A percentile compares a stretch with the other conserved stretches of the same genome.
These are phyloP conservation scores for Micromys minutus DNA, from an alignment of 2,113 vertebrate species.

Conservation along the genomic window DNA sequence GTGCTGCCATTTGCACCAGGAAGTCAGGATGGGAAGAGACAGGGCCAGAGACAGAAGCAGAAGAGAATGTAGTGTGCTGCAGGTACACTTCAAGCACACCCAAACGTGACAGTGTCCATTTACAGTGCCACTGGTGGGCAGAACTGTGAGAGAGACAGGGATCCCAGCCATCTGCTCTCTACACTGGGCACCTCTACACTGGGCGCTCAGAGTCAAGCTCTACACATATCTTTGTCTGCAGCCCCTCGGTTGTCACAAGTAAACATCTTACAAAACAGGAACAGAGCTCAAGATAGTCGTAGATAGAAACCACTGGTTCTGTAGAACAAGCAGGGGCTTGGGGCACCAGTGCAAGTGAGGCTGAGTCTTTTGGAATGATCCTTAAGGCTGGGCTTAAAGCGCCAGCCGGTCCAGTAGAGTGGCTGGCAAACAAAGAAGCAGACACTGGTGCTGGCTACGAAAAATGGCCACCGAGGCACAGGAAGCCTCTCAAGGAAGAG, in stretches of 20 bases:
- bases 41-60: not conserved
- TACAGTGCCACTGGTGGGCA: not conserved
- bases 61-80: fast-evolving
- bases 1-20: not conserved
- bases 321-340: not conserved
- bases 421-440: not conserved
- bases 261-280: not conserved
- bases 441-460: no score
- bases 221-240: not conserved
- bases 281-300: not conserved
- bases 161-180: no score
- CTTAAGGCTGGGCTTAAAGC: not conserved
- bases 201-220: no score
- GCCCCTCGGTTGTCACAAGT: no score
- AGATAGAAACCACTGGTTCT: not conserved
- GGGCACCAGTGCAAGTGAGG: not conserved
- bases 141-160: not conserved
- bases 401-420: no score
- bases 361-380: not conserved
- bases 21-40: no score
- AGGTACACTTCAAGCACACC: not conserved
- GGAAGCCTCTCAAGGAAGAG: not conserved
- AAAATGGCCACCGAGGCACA: not conserved
- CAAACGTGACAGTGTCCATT: not conserved
- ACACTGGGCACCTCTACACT: no score